Evolutionary conservation across 1,140 invertebrate species (phyloP), one percentile per base, ranked within the genome.

Genomic region (Cheumatopsyche charites): DNA sequence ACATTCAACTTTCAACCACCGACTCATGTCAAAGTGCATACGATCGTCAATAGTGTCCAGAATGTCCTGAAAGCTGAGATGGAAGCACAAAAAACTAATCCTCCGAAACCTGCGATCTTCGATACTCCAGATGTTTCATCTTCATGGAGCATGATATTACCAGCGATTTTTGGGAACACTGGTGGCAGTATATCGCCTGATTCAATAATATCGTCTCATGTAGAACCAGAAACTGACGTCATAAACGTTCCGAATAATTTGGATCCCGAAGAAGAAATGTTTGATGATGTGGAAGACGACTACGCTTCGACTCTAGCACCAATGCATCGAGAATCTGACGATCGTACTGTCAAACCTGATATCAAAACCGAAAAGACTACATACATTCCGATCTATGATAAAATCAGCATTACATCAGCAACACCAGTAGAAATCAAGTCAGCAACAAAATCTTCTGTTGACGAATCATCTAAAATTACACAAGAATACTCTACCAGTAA

Each of bases 71-170:
- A 92, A 82, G 87, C 88, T 47, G 90, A 93, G 82, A 87, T 93
- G 79, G 88, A 89, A 77, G 86, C 85, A 2, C 83, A 87, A 62
- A 88, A 86, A 78, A 89, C 85, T 63, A 90, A 89, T 79, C 86
- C 86, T 13, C 80, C 83, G 0, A 82, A 82, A 15, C 79, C 85
- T 29, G 83, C 88, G 12, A 83, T 88, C 0, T 79, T 89, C 13
- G 88, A 89, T 77, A 90, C 88, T 3, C 89, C 90, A 47, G 86
- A 92, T 80, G 86, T 92, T 70, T 87, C 90, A 65, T 81, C 90
- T 77, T 86, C 90, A n/a, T 94, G 92, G 92, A 91, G 89, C 66
- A 88, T 90, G 68, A 92, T 94, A 70, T 81, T 94, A 61, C 91
- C 92, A 0, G 89, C 90, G 0, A 90, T 92, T 73, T 89, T 92